Conservation (phyloP, 1,140 invertebrate species). For the Ceratosolen solmsi region DNA sequence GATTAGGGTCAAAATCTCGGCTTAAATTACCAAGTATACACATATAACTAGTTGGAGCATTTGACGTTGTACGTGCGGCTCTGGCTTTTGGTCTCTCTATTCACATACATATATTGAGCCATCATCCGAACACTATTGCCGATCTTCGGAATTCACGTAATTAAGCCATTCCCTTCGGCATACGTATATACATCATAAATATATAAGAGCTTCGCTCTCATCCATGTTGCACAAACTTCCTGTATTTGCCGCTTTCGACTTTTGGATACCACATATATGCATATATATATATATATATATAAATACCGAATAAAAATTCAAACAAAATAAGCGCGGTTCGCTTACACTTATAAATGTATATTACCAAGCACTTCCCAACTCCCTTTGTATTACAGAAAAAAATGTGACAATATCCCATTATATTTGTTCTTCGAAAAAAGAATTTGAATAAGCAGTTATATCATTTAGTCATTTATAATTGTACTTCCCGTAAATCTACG, state of each 20-base stretch:
- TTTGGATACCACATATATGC: neutral
- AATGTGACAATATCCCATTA: too few species aligned
- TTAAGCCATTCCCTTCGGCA: constrained; percentile 14
- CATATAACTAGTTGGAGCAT: neutral
- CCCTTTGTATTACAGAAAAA: too few species aligned
- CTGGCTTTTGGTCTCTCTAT: neutral
- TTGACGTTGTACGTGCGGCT: neutral
- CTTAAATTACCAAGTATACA: constrained; percentile 13
- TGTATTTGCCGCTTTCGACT: neutral
- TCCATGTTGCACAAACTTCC: neutral
- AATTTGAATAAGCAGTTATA: too few species aligned
- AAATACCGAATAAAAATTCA: neutral
- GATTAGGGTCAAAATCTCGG: constrained; percentile 47
- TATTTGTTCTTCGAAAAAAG: too few species aligned
- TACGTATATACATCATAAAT: neutral
- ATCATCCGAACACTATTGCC: neutral
- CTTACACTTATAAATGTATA: too few species aligned
- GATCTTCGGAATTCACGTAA: constrained; percentile 39
- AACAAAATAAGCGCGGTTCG: neutral
- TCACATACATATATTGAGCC: neutral
- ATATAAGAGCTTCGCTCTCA: neutral
- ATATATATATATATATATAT: neutral
- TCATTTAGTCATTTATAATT: too few species aligned
- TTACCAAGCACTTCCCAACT: too few species aligned
- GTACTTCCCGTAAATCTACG: too few species aligned